Conservation (phyloP, 2,888 invertebrate genomes). For the Dasysyrphus tricinctus region DNA sequence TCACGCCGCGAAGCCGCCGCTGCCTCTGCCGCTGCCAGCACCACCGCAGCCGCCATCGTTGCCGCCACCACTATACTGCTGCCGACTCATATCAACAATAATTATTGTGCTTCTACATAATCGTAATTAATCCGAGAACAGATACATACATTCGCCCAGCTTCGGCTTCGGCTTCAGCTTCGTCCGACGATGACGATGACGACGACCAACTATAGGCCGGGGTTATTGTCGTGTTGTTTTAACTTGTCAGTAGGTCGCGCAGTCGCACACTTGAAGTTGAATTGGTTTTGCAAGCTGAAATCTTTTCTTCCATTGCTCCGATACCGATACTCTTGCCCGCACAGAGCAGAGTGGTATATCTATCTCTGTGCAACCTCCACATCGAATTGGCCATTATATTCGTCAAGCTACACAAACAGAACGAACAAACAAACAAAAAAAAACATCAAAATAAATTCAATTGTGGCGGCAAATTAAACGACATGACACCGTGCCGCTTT, state of each 20-base stretch:
- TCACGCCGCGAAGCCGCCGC: constrained; percentile 28
- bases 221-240: constrained; percentile 64
- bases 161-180: constrained; percentile 13
- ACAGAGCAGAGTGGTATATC: constrained; percentile 20
- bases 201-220: constrained; percentile 1
- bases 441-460: constrained; percentile 74
- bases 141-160: constrained; percentile 30
- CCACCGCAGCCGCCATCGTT: neutral
- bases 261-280: constrained; percentile 25
- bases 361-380: constrained; percentile 37
- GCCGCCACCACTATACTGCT: neutral
- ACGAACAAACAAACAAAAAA: neutral
- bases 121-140: constrained; percentile 69
- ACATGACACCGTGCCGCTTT: constrained; percentile 75
- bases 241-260: constrained; percentile 59
- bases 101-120: constrained; percentile 75
- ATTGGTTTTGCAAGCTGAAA: constrained; percentile 39
- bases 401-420: constrained; percentile 18
- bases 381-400: constrained; percentile 40
- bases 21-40: neutral
- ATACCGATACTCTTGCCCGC: constrained; percentile 15
- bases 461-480: constrained; percentile 75
- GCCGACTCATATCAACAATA: constrained; percentile 72
- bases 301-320: constrained; percentile 23
- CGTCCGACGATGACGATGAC: neutral